Evolutionary conservation across 2,888 invertebrate genomes (phyloP), one percentile per base, ranked within the genome.

Genomic region (Drosophila hamatofila): DNA sequence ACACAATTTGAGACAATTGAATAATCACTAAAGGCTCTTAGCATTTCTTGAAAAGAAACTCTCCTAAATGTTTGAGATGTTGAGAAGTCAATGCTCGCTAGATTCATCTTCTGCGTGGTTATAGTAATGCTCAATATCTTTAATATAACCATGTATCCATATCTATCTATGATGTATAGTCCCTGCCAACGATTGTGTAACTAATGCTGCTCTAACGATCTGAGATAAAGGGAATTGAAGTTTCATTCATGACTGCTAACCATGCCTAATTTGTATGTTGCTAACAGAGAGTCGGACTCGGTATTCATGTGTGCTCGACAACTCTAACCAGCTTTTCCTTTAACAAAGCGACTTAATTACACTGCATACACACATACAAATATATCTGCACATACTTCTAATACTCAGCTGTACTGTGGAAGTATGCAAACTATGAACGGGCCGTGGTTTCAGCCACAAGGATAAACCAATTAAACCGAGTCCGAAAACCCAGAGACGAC

Each of bases 401-500:
- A 82, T 81, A 78, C 63, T 63, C 59, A 62, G 71, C 72, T 69
- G 62, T 27, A 35, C 60, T 48, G 42, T 44, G 52, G 57, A 69
- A 65, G 54, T 69, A 68, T 63, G 63, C 48, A 60, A 68, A 49
- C 48, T 59, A 75, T 64, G 79, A 61, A 41, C 60, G 62, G 57
- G 54, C n/a, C 62, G 60, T 44, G 41, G 56, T 37, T 54, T 60
- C 57, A 60, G 33, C 59, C 76, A 65, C 70, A 83, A 66, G 88
- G 81, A 89, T 84, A 84, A 84, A 84, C 84, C 89, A 84, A 84
- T 84, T 84, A 89, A 84, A 87, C 66, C 49, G 79, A 87, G 81
- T 86, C 83, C 69, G 52, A 56, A 21, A 11, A 48, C 51, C 63
- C 66, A 67, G 75, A 55, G 65, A 72, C 46, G 42, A 63, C 67